phyloP scores from a whole-genome alignment of 2,888 invertebrate species.

The Glaucopsyche alexis region DNA sequence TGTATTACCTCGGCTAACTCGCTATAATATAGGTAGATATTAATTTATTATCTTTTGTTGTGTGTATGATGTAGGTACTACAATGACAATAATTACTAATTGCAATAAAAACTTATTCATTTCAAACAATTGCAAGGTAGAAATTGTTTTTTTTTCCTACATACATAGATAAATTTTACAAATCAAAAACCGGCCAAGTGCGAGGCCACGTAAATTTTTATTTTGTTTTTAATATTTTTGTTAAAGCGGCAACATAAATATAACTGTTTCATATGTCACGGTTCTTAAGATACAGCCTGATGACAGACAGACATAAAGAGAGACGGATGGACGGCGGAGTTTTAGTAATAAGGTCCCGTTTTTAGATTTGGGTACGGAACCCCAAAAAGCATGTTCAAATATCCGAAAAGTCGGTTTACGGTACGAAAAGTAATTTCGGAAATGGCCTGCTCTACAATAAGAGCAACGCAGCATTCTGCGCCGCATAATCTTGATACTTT shows the following conservation, averaged over 20 bases:
- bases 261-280: too few species aligned
- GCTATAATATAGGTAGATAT: neutral
- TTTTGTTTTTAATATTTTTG: too few species aligned
- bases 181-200: too few species aligned
- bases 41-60: neutral
- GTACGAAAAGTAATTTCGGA: neutral
- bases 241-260: too few species aligned
- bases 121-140: neutral
- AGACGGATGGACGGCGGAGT: too few species aligned
- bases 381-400: neutral
- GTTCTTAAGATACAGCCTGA: too few species aligned
- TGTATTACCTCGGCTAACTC: slow-evolving; percentile 6
- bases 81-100: neutral
- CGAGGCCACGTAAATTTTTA: too few species aligned
- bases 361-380: too few species aligned
- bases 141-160: neutral
- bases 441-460: neutral
- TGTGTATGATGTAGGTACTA: neutral
- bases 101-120: neutral
- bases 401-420: neutral
- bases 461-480: neutral
- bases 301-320: too few species aligned
- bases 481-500: neutral
- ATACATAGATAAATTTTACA: neutral
- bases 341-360: too few species aligned